Evolutionary conservation across 2,113 vertebrate genomes (phyloP).

Genomic region (Oriolus oriolus): DNA sequence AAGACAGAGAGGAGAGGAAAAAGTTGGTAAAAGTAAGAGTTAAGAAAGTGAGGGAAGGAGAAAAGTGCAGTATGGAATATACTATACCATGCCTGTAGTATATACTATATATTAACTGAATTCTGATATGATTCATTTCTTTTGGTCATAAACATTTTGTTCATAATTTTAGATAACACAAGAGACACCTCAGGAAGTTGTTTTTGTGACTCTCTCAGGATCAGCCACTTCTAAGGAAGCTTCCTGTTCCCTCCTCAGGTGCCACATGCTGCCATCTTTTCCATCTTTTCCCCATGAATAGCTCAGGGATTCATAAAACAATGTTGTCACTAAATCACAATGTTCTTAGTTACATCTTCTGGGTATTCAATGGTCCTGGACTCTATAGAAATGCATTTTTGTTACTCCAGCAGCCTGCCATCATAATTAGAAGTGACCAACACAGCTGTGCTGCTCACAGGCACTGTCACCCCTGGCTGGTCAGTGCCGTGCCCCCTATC

Average conservation of each 20-base stretch:
- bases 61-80: not conserved
- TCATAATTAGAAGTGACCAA: conserved; percentile 37
- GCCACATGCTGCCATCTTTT: not conserved
- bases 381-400: not conserved
- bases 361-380: not conserved
- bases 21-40: not conserved
- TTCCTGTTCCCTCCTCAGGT: conserved; percentile 24
- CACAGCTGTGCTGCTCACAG: not conserved
- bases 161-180: not conserved
- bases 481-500: not conserved
- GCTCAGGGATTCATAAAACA: not conserved
- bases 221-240: not conserved
- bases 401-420: not conserved
- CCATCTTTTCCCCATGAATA: not conserved
- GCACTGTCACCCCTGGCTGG: not conserved
- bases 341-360: not conserved
- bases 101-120: not conserved
- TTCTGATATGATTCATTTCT: not conserved
- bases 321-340: not conserved
- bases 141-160: not conserved
- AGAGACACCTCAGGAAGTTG: not conserved
- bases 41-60: not conserved
- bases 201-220: not conserved
- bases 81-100: accelerated
- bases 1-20: not conserved